These are phyloP conservation scores for Hydrozoanthus tunicans DNA, from an alignment of 64 coral and sea anemone genomes.

Conservation along the genomic window DNA sequence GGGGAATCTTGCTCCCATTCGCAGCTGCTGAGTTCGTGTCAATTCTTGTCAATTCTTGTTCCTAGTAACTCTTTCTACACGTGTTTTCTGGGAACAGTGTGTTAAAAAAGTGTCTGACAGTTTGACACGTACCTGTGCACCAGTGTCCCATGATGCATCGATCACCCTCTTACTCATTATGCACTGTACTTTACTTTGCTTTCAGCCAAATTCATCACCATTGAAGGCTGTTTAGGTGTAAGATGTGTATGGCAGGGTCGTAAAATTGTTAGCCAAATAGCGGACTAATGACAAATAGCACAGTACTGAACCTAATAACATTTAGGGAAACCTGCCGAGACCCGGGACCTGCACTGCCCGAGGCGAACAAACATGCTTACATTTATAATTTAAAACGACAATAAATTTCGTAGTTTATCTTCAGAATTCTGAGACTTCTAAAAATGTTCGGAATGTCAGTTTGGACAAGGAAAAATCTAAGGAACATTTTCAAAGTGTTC, in stretches of 20 bases:
- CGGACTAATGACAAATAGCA: too few relatives aligned
- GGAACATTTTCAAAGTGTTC: too few relatives aligned
- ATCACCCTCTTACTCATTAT: neutral
- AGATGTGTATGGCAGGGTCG: neutral
- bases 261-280: too few relatives aligned
- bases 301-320: too few relatives aligned
- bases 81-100: neutral
- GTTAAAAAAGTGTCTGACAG: neutral
- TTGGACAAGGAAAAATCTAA: too few relatives aligned
- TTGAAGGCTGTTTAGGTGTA: neutral
- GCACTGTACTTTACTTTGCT: neutral
- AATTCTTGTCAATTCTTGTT: neutral
- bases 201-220: neutral
- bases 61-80: neutral
- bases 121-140: neutral
- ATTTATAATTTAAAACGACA: too few relatives aligned
- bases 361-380: too few relatives aligned
- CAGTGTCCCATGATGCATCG: neutral
- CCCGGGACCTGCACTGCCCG: too few relatives aligned
- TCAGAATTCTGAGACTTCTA: too few relatives aligned
- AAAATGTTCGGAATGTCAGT: too few relatives aligned
- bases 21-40: neutral
- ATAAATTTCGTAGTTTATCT: too few relatives aligned
- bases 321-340: too few relatives aligned
- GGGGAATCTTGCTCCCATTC: conserved; percentile 1